Base-by-base conservation (phyloP, 1,140 invertebrate species). In the Ericerus pela region DNA sequence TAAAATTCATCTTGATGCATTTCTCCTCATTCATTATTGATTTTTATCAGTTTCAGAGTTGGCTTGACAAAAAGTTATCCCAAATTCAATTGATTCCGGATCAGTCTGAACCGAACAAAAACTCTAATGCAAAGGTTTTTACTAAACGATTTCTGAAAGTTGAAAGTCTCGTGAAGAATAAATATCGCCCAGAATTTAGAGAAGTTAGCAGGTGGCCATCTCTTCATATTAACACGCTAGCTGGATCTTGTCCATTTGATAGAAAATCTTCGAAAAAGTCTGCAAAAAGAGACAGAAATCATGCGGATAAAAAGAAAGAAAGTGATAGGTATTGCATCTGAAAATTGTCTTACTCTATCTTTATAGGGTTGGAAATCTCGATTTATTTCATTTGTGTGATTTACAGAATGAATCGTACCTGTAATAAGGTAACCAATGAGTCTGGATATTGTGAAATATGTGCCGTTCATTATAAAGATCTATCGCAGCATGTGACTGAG, bases 381-480 rank as follows among this genome's bases (percentile, higher is more conserved):
- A n/a, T n/a, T 47, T 20, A 24, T 47, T 47, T 24, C 8, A 33
- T 33, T 33, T 33, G 8, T 33, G 8, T 33, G 8, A 33, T 33
- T 10, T n/a, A 8, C 14, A 47, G 41, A 47, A 47, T 47, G 41
- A 47, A 47, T 22, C 41, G 41, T 47, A 47, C 20, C 16, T 47
- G 41, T 24, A 47, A 47, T 22, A 37, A 55, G n/a, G 36, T 24
- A 16, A 18, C 28, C 18, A 29, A 33, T 14, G 36, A 37, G 20
- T 22, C 54, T 55, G 54, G 54, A 10, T 55, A 55, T 47, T 61
- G 59, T 36, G 51, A 63, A 57, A 57, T 63, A 26, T 63, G 62
- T 47, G 51, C 58, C 26, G 43, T 61, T 8, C 43, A 62, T 28
- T 63, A 59, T 54, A 36, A 41, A 24, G 55, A 62, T 53, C 31